Evolutionary conservation across 2,888 invertebrate species (phyloP), one percentile per base, ranked within the genome.

Genomic region (Tipula unca): DNA sequence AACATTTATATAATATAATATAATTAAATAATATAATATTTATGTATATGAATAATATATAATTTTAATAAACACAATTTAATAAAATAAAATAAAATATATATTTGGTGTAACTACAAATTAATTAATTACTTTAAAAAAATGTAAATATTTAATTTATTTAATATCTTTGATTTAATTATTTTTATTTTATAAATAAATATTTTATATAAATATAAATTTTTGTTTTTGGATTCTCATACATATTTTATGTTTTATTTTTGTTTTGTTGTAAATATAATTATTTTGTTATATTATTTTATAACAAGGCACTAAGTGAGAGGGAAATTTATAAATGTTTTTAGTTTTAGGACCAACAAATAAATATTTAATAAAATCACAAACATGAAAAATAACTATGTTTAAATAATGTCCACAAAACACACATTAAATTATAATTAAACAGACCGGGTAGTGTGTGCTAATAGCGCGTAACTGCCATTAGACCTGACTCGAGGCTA

Each of bases 241-340:
- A 17, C 17, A 5, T n/a, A 48, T 48, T 48, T n/a, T 48, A n/a
- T n/a, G n/a, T 69, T 25, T 69, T 25, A 25, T 25, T 54, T 54
- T 54, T 54, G 48, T 4, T 69, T 69, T 25, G 6, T 69, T 69
- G 69, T 69, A 69, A 69, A 69, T 69, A 25, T 69, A 69, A 69
- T 69, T 69, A 69, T 69, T 69, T 48, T 48, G n/a, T 25, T 69
- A 10, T 48, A 48, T 17, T 25, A 54, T 20, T 25, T 25, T 69
- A 69, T 69, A 69, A 69, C 69, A 69, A 69, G 69, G 69, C 69
- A 69, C 69, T 69, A 69, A 69, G 69, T 69, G 69, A 25, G 69
- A 69, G 69, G 69, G 69, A 69, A 69, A 69, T 10, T 48, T 69
- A 25, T 69, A 69, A 25, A 17, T 13, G 17, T 48, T 48, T 48